These are phyloP conservation scores for Lamprotornis superbus DNA, from an alignment of 2,113 vertebrate genomes.

Conservation along the genomic window DNA sequence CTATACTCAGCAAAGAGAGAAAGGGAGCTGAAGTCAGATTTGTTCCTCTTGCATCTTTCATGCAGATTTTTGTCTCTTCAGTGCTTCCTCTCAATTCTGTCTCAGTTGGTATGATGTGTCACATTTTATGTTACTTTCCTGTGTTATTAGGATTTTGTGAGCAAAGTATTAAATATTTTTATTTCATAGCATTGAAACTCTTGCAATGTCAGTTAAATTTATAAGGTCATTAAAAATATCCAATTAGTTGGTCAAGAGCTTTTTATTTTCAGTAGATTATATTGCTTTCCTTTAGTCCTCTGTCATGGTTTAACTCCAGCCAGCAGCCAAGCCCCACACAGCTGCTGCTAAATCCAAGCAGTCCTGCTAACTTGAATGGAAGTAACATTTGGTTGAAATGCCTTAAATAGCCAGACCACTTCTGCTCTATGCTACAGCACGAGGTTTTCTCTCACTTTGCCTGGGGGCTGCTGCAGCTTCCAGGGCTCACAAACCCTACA, in stretches of 20 bases:
- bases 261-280: background rate
- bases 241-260: background rate
- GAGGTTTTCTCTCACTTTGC: background rate
- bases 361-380: background rate
- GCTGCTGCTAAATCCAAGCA: background rate
- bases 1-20: background rate
- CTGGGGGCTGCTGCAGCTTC: background rate
- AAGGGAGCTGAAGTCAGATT: background rate
- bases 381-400: background rate
- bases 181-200: background rate
- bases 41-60: background rate
- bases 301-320: background rate
- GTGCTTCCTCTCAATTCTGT: background rate
- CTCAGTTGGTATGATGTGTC: background rate
- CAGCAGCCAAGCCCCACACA: background rate
- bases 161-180: background rate
- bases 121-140: background rate
- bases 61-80: background rate
- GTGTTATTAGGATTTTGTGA: background rate
- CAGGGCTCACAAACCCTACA: background rate
- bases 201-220: background rate
- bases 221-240: background rate
- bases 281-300: background rate
- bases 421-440: rapidly evolving
- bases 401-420: background rate